Conservation (phyloP, 2,888 invertebrate genomes). For the Trichopria drosophilae region DNA sequence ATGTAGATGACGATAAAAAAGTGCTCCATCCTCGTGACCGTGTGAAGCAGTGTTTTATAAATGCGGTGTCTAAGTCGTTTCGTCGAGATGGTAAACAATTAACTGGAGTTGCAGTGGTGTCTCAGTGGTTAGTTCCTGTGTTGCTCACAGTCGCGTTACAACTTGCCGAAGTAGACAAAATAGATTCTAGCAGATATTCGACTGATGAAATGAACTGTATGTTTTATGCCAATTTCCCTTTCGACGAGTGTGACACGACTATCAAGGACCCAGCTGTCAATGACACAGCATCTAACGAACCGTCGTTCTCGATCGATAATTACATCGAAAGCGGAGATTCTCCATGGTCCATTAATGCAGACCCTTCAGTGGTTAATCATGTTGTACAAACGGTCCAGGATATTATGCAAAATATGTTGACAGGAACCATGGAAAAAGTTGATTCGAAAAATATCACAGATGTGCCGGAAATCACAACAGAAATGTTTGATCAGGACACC, state of each 20-base stretch:
- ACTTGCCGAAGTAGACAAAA: constrained; percentile 34
- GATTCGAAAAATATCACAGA: not conserved
- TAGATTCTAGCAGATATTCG: constrained; percentile 17
- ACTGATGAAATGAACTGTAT: constrained; percentile 38
- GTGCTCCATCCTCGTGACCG: not conserved
- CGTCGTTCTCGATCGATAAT: constrained; percentile 20
- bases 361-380: constrained; percentile 35
- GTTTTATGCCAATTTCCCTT: constrained; percentile 42
- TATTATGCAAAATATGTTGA: constrained; percentile 39
- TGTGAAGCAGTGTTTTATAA: not conserved
- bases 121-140: constrained; percentile 52
- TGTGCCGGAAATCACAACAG: no score
- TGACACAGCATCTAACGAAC: constrained; percentile 11
- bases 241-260: constrained; percentile 45
- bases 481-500: no score
- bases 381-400: constrained; percentile 43
- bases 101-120: constrained; percentile 36
- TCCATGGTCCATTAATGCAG: constrained; percentile 11
- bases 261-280: no score
- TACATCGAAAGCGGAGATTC: constrained; percentile 34
- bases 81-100: constrained; percentile 18
- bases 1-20: not conserved
- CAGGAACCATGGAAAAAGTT: constrained; percentile 11
- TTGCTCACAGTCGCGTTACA: constrained; percentile 40
- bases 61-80: constrained; percentile 4